A percentile compares a stretch with the other conserved stretches of the same genome.
Conservation (phyloP, 2,113 vertebrate species). For the Shinisaurus crocodilurus region DNA sequence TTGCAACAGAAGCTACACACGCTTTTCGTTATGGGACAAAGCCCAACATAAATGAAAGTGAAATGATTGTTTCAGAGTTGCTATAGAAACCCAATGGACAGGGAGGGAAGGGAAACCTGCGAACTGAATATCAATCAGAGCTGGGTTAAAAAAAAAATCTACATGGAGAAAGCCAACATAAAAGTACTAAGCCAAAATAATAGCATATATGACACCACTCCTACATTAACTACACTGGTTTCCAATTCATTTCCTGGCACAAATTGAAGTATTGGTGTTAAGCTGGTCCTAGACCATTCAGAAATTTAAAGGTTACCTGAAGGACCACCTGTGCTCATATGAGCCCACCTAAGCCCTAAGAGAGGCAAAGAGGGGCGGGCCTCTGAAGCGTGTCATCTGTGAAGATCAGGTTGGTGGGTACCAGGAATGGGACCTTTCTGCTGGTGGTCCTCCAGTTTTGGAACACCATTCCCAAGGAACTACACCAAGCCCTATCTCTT, state of each 20-base stretch:
- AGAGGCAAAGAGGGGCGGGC: not conserved
- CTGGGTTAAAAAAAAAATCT: not conserved
- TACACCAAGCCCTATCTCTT: not conserved
- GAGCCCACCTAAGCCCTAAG: not conserved
- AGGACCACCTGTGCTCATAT: not conserved
- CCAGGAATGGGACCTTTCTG: not conserved
- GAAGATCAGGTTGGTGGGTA: not conserved
- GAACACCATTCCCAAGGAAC: not conserved
- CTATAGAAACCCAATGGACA: slow-evolving; percentile 11
- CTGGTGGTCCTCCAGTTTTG: not conserved
- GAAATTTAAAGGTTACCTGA: not conserved
- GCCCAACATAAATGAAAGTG: slow-evolving; percentile 18
- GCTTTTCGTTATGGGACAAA: slow-evolving; percentile 1
- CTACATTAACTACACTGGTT: not conserved
- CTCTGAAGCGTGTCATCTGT: too few relatives aligned
- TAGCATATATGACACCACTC: not conserved
- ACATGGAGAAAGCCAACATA: not conserved
- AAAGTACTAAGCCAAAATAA: not conserved
- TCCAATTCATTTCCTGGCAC: not conserved
- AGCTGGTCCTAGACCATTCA: not conserved
- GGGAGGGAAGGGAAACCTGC: not conserved
- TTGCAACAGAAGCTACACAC: slow-evolving; percentile 19
- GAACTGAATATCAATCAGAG: not conserved
- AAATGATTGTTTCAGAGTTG: not conserved
- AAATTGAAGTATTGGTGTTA: not conserved